A percentile compares a stretch with the other conserved stretches of the same genome.
Evolutionary conservation across 2,113 vertebrate species (phyloP).

Genomic region (Danionella cerebrum): DNA sequence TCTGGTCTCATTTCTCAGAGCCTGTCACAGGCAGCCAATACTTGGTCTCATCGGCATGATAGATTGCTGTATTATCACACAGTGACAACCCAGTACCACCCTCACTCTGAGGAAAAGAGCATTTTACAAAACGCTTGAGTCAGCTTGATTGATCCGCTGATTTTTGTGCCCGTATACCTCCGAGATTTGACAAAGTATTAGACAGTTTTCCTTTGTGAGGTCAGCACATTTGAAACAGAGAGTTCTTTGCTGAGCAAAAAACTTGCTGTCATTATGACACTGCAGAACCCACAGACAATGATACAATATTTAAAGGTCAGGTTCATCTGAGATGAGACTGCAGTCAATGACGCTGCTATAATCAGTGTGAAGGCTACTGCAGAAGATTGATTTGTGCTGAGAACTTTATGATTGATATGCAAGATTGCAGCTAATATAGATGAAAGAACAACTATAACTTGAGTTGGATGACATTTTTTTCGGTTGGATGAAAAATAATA

Average conservation of each 20-base stretch:
- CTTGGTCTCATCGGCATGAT: slow-evolving; percentile 63
- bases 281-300: background rate
- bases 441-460: background rate
- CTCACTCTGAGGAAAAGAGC: slow-evolving; percentile 34
- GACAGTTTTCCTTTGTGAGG: slow-evolving; percentile 63
- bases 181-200: slow-evolving; percentile 61
- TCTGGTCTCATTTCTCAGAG: slow-evolving; percentile 60
- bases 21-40: slow-evolving; percentile 64
- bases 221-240: slow-evolving; percentile 50
- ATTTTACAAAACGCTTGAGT: slow-evolving; percentile 58
- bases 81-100: slow-evolving; percentile 55
- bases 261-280: slow-evolving; percentile 26
- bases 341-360: slow-evolving; percentile 42
- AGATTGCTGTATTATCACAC: slow-evolving; percentile 64
- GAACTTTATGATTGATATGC: slow-evolving; percentile 9
- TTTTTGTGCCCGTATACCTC: slow-evolving; percentile 46
- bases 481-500: too few species aligned
- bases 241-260: slow-evolving; percentile 43
- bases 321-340: slow-evolving; percentile 55
- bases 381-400: slow-evolving; percentile 19
- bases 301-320: slow-evolving; percentile 43
- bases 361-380: slow-evolving; percentile 5
- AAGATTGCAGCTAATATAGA: slow-evolving; percentile 3
- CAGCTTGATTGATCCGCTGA: slow-evolving; percentile 61
- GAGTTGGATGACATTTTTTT: background rate